phyloP scores from a whole-genome alignment of 2,113 vertebrate genomes.

The Smithornis capensis region DNA sequence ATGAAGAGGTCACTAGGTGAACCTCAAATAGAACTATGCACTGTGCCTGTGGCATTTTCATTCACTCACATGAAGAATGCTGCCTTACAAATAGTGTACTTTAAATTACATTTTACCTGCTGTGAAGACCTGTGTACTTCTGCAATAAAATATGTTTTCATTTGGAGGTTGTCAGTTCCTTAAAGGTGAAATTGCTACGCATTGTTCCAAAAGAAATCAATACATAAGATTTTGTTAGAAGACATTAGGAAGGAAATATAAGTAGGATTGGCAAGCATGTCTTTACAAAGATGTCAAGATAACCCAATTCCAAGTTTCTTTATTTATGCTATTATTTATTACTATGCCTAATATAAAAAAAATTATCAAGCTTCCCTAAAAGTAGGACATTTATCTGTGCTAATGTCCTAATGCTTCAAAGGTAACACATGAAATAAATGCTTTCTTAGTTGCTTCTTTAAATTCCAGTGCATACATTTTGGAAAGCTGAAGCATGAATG shows the following conservation, averaged over 20 bases:
- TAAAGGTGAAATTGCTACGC: constrained; percentile 51
- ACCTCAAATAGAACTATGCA: neutral
- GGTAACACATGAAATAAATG: neutral
- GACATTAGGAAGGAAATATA: neutral
- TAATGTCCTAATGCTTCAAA: neutral
- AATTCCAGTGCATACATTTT: neutral
- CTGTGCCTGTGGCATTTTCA: neutral
- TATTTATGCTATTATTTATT: neutral
- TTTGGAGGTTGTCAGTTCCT: constrained; percentile 52
- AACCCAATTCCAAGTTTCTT: neutral
- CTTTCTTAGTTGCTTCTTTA: constrained; percentile 2
- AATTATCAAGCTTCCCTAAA: neutral
- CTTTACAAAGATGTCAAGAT: neutral
- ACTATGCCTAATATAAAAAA: neutral
- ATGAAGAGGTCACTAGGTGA: neutral
- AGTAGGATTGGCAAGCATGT: neutral
- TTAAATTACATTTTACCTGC: constrained; percentile 54
- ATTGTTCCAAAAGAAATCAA: constrained; percentile 43
- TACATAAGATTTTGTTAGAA: constrained; percentile 38
- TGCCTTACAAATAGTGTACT: constrained; percentile 14
- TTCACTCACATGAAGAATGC: constrained; percentile 18
- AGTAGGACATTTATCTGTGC: neutral
- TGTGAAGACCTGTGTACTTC: constrained; percentile 56
- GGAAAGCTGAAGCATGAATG: neutral
- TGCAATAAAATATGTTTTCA: constrained; percentile 46